Conservation (phyloP, 2,113 vertebrate species). For the Vulpes vulpes region DNA sequence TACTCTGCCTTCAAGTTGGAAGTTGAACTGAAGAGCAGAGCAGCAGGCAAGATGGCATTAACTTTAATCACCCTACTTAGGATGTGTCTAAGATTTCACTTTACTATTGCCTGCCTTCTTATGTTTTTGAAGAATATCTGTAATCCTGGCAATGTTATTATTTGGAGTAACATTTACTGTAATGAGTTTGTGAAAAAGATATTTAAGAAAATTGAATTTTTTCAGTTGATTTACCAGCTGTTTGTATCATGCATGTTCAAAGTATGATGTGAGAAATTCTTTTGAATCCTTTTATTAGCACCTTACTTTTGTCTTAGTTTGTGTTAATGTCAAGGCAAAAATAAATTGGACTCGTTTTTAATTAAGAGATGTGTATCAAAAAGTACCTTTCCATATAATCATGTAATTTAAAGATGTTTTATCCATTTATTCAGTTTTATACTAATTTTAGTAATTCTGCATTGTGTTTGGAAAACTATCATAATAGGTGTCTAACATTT, state of each 20-base stretch:
- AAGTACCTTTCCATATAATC: background rate
- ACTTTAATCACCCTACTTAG: conserved; percentile 50
- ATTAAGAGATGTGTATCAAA: background rate
- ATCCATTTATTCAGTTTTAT: conserved; percentile 12
- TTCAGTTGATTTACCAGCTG: conserved; percentile 39
- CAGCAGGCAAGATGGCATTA: conserved; percentile 54
- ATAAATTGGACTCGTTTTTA: background rate
- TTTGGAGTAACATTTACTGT: conserved; percentile 36
- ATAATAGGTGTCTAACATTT: background rate
- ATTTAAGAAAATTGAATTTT: conserved; percentile 43
- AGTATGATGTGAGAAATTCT: background rate
- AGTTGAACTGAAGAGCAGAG: conserved; percentile 57
- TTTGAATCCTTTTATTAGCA: conserved; percentile 1
- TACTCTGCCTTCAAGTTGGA: background rate
- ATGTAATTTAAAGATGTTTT: background rate
- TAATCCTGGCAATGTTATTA: conserved; percentile 41
- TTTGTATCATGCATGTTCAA: conserved; percentile 32
- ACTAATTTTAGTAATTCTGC: conserved; percentile 4
- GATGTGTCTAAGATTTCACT: conserved; percentile 43
- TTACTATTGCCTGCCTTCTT: background rate
- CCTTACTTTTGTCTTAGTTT: conserved; percentile 36
- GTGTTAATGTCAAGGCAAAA: conserved; percentile 27
- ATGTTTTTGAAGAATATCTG: conserved; percentile 45
- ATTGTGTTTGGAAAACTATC: background rate
- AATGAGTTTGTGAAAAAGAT: background rate